Percentiles rank a stretch among this genome's conserved stretches.
phyloP scores from a whole-genome alignment of 2,888 invertebrate species.

The Diplolepis rosae region DNA sequence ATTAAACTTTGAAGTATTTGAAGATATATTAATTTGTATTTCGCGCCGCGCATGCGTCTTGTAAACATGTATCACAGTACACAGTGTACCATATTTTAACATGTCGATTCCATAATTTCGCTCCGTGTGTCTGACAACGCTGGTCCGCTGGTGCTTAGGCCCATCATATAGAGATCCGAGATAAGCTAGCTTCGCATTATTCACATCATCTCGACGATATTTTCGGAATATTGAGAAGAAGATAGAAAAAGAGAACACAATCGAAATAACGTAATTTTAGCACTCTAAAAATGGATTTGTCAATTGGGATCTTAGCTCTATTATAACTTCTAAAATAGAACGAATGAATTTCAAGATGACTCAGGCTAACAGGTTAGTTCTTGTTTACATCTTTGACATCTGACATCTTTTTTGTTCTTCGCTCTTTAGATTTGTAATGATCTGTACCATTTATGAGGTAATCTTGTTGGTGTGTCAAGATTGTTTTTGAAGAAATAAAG shows the following conservation, averaged over 20 bases:
- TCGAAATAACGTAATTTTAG: neutral
- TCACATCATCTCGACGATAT: neutral
- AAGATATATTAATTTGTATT: too few species aligned
- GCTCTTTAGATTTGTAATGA: neutral
- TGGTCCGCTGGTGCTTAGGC: too few species aligned
- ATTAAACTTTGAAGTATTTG: too few species aligned
- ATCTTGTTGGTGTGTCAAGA: neutral
- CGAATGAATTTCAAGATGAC: constrained; percentile 59
- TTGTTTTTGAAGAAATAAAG: neutral
- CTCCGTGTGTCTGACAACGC: too few species aligned
- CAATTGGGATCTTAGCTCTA: neutral
- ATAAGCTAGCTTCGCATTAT: neutral
- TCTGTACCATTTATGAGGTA: neutral
- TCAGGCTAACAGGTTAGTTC: constrained; percentile 68
- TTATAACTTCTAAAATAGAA: neutral
- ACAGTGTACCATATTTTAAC: too few species aligned
- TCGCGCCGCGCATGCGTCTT: too few species aligned
- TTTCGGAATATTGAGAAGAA: neutral
- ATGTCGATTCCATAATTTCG: too few species aligned
- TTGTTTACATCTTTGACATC: constrained; percentile 53
- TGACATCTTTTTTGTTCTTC: neutral
- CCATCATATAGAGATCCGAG: too few species aligned
- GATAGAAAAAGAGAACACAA: neutral
- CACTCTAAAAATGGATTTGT: neutral
- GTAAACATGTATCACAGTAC: too few species aligned